Evolutionary conservation across 1,140 invertebrate genomes (phyloP).

Genomic region (Drosophila ironensis): DNA sequence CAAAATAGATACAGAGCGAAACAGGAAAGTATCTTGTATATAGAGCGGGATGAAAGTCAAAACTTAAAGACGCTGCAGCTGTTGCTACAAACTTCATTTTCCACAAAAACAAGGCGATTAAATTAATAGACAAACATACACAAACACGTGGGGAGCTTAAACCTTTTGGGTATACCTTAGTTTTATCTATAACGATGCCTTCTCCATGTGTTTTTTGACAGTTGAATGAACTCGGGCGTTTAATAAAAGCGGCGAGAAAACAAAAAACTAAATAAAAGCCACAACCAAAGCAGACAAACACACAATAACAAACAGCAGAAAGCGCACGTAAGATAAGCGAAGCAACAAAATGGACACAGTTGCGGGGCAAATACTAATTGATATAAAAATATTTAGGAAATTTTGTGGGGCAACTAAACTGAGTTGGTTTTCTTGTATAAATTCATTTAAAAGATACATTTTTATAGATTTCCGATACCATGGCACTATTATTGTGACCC

Average conservation of each 20-base stretch:
- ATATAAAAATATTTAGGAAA: too few species aligned
- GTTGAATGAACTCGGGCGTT: slow-evolving; percentile 61
- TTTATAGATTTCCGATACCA: not conserved
- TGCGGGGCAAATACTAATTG: too few species aligned
- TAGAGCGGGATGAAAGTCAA: not conserved
- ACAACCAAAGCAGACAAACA: slow-evolving; percentile 16
- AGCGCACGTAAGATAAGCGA: slow-evolving; percentile 39
- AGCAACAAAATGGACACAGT: slow-evolving; percentile 8
- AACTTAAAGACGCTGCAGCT: slow-evolving; percentile 3
- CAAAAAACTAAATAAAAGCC: slow-evolving; percentile 45
- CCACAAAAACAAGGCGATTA: too few species aligned
- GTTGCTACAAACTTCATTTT: too few species aligned
- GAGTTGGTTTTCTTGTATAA: too few species aligned
- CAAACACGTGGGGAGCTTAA: slow-evolving; percentile 34
- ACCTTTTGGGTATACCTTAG: slow-evolving; percentile 14
- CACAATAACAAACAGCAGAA: slow-evolving; percentile 23
- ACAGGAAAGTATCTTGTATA: too few species aligned
- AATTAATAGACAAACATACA: too few species aligned
- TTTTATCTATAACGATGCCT: slow-evolving; percentile 17
- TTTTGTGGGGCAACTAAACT: too few species aligned
- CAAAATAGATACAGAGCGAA: slow-evolving; percentile 28
- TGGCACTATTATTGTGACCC: slow-evolving; percentile 1
- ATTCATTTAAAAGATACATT: not conserved
- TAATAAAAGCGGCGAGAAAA: slow-evolving; percentile 3
- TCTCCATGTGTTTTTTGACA: slow-evolving; percentile 57